Evolutionary conservation across 2,888 invertebrate species (phyloP).

Genomic region (Corbicula japonica): DNA sequence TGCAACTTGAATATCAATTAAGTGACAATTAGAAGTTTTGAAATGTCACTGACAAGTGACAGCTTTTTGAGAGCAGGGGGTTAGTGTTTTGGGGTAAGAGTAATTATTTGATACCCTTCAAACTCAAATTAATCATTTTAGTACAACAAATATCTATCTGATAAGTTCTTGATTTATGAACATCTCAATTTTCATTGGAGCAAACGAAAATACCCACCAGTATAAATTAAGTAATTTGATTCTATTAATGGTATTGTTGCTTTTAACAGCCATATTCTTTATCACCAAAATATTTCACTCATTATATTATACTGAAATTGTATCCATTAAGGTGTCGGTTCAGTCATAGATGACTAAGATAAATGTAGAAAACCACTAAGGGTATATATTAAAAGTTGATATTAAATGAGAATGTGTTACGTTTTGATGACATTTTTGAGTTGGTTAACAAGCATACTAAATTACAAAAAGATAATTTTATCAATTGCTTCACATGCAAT

Average conservation of each 20-base stretch:
- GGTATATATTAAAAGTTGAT: not conserved
- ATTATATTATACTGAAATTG: conserved; percentile 11
- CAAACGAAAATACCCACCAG: conserved; percentile 12
- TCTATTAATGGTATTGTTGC: conserved; percentile 30
- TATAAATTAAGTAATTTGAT: conserved; percentile 23
- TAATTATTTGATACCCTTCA: too few relatives aligned
- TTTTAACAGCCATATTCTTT: conserved; percentile 27
- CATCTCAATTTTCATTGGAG: conserved; percentile 6
- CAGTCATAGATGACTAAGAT: conserved; percentile 1
- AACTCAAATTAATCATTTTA: too few relatives aligned
- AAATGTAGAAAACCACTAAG: not conserved
- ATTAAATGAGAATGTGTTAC: conserved; percentile 7
- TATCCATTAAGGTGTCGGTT: not conserved
- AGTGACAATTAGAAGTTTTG: too few relatives aligned
- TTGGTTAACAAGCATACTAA: too few relatives aligned
- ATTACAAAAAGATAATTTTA: too few relatives aligned
- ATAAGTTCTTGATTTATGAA: conserved; percentile 10
- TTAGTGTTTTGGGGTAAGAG: too few relatives aligned
- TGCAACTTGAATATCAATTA: too few relatives aligned
- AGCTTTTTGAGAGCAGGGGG: too few relatives aligned
- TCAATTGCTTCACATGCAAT: too few relatives aligned
- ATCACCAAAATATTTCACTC: conserved; percentile 15
- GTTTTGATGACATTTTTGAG: too few relatives aligned
- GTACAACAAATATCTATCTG: too few relatives aligned
- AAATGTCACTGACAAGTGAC: too few relatives aligned